Evolutionary conservation across 2,888 invertebrate genomes (phyloP).

Genomic region (Geotrupes spiniger): DNA sequence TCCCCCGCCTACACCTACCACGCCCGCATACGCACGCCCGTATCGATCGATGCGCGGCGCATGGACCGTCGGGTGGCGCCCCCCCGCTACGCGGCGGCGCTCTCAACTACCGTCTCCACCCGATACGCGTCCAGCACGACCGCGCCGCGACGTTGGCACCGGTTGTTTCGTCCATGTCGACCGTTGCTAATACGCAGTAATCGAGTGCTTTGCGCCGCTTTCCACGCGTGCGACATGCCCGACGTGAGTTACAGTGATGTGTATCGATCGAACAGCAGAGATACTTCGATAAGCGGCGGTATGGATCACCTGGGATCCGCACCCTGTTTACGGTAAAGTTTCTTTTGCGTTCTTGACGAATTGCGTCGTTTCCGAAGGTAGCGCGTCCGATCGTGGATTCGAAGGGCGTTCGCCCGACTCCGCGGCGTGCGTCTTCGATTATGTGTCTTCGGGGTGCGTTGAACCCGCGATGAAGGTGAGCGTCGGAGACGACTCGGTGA

Average conservation of each 20-base stretch:
- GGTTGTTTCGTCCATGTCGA: conserved; percentile 2
- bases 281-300: too few relatives aligned
- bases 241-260: background rate
- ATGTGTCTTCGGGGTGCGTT: too few relatives aligned
- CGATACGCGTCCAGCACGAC: conserved; percentile 43
- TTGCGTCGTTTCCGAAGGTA: background rate
- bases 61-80: conserved; percentile 45
- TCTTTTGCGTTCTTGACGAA: conserved; percentile 3
- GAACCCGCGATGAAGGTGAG: too few relatives aligned
- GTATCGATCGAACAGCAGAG: background rate
- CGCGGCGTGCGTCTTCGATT: too few relatives aligned
- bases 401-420: too few relatives aligned
- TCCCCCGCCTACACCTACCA: conserved; percentile 20
- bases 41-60: conserved; percentile 39
- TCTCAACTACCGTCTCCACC: conserved; percentile 44
- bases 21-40: conserved; percentile 32
- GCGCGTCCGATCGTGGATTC: too few relatives aligned
- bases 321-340: conserved; percentile 24
- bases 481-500: too few relatives aligned
- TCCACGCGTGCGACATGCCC: background rate
- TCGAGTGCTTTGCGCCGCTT: background rate
- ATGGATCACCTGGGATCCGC: conserved; percentile 26
- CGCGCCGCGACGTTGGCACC: conserved; percentile 14
- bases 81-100: conserved; percentile 51
- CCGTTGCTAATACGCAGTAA: background rate